A percentile compares a stretch with the other conserved stretches of the same genome.
These are phyloP conservation scores for Hippasteria phrygiana DNA, from an alignment of 53 echinoderm and acorn worm genomes.

Conservation along the genomic window DNA sequence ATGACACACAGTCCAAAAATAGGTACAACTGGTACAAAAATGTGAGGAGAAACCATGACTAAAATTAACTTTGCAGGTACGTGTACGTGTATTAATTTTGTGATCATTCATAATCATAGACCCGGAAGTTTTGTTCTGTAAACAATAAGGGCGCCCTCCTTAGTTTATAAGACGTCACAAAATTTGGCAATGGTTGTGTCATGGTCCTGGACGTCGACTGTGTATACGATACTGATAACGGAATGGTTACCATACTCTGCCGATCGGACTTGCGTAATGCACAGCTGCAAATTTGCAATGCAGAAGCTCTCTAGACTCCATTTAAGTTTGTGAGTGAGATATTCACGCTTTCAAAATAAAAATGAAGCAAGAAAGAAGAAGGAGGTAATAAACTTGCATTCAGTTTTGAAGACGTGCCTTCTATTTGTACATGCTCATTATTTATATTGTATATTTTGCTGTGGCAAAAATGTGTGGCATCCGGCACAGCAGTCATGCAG, in stretches of 20 bases:
- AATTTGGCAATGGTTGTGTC: not conserved
- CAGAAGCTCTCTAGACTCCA: not conserved
- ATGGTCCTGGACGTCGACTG: not conserved
- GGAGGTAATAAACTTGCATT: too few relatives aligned
- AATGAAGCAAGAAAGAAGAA: too few relatives aligned
- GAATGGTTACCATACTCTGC: not conserved
- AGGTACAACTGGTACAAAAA: not conserved
- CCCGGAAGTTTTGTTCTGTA: not conserved
- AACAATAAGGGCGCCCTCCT: conserved; percentile 13
- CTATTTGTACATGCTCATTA: too few relatives aligned
- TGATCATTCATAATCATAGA: not conserved
- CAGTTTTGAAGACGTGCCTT: too few relatives aligned
- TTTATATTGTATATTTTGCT: too few relatives aligned
- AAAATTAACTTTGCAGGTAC: too few relatives aligned
- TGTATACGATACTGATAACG: not conserved
- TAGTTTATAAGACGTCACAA: not conserved
- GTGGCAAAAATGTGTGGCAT: too few relatives aligned
- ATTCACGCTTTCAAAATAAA: too few relatives aligned
- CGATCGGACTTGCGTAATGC: not conserved
- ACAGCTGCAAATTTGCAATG: not conserved
- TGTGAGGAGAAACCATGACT: conserved; percentile 7
- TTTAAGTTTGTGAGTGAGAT: too few relatives aligned
- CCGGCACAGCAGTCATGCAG: too few relatives aligned
- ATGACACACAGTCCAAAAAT: not conserved
- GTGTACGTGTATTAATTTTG: not conserved